Evolutionary conservation across 1,140 invertebrate genomes (phyloP).

Genomic region (Thaumetopoea pityocampa): DNA sequence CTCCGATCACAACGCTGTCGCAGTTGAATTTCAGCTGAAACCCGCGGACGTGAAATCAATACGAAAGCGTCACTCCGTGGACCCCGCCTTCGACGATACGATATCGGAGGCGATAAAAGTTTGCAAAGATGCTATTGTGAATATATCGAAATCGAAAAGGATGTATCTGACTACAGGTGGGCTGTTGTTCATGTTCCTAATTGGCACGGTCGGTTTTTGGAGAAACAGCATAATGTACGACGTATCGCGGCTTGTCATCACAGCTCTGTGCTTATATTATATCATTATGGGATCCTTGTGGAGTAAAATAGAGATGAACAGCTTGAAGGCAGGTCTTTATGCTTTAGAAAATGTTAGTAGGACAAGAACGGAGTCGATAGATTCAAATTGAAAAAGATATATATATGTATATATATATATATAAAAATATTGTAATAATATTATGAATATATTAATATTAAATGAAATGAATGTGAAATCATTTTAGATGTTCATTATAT

Average conservation of each 20-base stretch:
- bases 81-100: constrained; percentile 50
- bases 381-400: constrained; percentile 7
- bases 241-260: constrained; percentile 77
- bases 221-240: constrained; percentile 49
- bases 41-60: constrained; percentile 21
- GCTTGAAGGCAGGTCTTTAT: constrained; percentile 80
- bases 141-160: constrained; percentile 76
- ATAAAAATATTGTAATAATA: too few species aligned
- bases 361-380: constrained; percentile 28
- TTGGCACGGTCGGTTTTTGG: constrained; percentile 69
- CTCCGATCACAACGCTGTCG: constrained; percentile 95
- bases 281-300: constrained; percentile 87
- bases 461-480: too few species aligned
- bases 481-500: too few species aligned
- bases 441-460: too few species aligned
- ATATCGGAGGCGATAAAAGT: constrained; percentile 79
- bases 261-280: constrained; percentile 80
- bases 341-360: constrained; percentile 49
- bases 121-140: constrained; percentile 77
- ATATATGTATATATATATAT: neutral
- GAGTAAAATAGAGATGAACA: constrained; percentile 87
- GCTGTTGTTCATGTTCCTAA: constrained; percentile 66
- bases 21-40: constrained; percentile 75
- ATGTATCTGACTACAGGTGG: constrained; percentile 77
- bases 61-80: constrained; percentile 21